A percentile compares a stretch with the other conserved stretches of the same genome.
phyloP scores from a whole-genome alignment of 1,140 invertebrate genomes.

The Ceratina calcarata region DNA sequence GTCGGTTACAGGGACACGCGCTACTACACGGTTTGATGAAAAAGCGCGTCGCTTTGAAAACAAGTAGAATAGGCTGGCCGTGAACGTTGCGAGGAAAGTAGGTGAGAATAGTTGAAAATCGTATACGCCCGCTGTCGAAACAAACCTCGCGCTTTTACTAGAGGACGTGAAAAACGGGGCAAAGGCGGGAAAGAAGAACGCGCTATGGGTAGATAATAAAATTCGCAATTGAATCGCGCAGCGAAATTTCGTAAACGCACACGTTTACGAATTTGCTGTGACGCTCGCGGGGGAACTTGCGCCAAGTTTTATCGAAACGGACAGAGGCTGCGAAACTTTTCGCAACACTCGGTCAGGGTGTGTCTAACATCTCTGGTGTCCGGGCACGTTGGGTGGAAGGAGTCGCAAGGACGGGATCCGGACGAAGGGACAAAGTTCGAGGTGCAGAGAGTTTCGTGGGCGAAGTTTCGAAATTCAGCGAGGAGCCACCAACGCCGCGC shows the following conservation, averaged over 20 bases:
- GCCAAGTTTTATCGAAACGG: slow-evolving; percentile 33
- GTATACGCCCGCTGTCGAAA: background rate
- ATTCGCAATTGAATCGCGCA: background rate
- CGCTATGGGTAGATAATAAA: background rate
- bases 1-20: background rate
- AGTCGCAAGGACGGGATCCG: background rate
- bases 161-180: background rate
- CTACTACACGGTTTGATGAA: background rate
- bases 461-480: slow-evolving; percentile 32
- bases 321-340: slow-evolving; percentile 6
- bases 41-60: background rate
- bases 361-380: background rate
- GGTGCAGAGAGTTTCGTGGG: slow-evolving; percentile 6
- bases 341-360: slow-evolving; percentile 35
- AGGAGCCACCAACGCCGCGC: background rate
- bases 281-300: background rate
- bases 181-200: too few relatives aligned
- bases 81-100: background rate
- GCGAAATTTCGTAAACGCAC: slow-evolving; percentile 3
- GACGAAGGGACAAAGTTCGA: background rate
- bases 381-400: background rate
- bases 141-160: background rate
- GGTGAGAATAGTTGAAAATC: background rate
- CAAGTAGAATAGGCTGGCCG: background rate
- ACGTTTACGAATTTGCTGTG: background rate